Evolutionary conservation across 2,888 invertebrate genomes (phyloP).

Genomic region (Phalangium opilio): DNA sequence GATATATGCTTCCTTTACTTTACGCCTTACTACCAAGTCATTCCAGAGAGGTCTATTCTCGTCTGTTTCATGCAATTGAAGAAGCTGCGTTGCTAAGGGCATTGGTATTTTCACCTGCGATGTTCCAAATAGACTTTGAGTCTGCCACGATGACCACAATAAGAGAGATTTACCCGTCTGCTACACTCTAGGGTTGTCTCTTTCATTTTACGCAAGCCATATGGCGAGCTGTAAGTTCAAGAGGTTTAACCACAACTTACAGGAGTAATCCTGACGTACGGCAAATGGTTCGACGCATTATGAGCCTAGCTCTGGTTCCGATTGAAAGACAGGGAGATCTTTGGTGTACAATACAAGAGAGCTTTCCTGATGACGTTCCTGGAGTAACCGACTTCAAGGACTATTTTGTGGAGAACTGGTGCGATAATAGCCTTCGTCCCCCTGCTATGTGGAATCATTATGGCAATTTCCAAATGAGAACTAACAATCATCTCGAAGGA

Average conservation of each 20-base stretch:
- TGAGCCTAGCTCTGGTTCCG: neutral
- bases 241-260: neutral
- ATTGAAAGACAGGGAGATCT: neutral
- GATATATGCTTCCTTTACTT: neutral
- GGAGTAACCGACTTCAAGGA: neutral
- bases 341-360: neutral
- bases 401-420: neutral
- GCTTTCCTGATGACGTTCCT: neutral
- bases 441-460: neutral
- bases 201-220: neutral
- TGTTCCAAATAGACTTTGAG: slow-evolving; percentile 1
- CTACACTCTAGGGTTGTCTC: neutral
- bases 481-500: neutral
- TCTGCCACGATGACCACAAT: neutral
- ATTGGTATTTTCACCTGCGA: neutral
- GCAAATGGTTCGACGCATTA: neutral
- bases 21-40: neutral
- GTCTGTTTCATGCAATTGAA: neutral
- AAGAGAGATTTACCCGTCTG: neutral
- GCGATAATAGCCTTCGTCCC: neutral
- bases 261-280: neutral
- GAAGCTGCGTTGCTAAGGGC: neutral
- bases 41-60: neutral
- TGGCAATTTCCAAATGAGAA: neutral
- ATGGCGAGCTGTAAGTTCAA: neutral